Evolutionary conservation across 2,113 vertebrate genomes (phyloP).

Genomic region (Anser brachyrhynchus): DNA sequence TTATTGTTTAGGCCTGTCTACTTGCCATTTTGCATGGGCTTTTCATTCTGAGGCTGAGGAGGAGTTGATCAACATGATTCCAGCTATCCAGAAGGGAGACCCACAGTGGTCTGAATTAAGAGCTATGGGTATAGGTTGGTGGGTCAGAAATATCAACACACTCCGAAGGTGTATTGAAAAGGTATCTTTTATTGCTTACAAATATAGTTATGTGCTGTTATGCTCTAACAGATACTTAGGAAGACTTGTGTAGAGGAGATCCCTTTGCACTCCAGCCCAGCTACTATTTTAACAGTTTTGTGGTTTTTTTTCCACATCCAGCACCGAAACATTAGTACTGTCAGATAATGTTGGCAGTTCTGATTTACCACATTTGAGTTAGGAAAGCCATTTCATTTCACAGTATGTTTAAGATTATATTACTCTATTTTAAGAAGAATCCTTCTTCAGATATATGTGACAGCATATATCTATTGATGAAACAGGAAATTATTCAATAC

Average conservation of each 20-base stretch:
- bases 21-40: conserved; percentile 98
- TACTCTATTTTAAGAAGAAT: neutral
- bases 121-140: conserved; percentile 96
- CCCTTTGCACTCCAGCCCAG: neutral
- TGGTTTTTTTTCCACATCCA: neutral
- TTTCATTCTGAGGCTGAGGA: conserved; percentile 98
- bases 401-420: neutral
- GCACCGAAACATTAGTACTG: neutral
- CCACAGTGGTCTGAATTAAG: conserved; percentile 96
- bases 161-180: conserved; percentile 96
- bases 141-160: conserved; percentile 97
- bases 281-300: neutral
- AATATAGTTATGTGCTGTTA: neutral
- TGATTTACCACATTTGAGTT: neutral
- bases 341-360: neutral
- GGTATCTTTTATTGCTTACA: conserved; percentile 73
- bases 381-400: neutral
- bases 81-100: conserved; percentile 95
- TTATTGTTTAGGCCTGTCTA: conserved; percentile 87
- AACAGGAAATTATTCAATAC: neutral
- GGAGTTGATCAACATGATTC: conserved; percentile 96
- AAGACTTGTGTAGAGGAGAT: neutral
- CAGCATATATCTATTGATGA: neutral
- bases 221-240: neutral
- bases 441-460: neutral